Evolutionary conservation across 2,797 vertebrate species (phyloP), one percentile per base, ranked within the genome.

Genomic region (Lagorchestes hirsutus): DNA sequence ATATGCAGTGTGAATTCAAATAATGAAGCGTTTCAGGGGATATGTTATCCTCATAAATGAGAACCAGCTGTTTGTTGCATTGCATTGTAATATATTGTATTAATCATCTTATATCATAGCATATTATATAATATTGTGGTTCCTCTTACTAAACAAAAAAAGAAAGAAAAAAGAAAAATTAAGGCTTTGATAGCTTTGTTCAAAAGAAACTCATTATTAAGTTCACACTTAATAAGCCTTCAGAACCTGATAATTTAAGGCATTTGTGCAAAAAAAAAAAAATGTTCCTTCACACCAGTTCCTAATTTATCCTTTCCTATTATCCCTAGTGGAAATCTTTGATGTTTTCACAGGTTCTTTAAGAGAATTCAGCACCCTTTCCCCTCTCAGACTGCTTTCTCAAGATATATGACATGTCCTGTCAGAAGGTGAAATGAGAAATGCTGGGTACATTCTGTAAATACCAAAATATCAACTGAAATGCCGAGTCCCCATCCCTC

Each of bases 141-240:
- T 40, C 0, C 27, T 57, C 0, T 9, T 54, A 93, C 91, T 13
- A 55, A 56, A 56, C 13, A 55, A 56, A 56, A 24, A 56, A 55
- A 56, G 18, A 24, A 24, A 56, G 46, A 54, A 11, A 13, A 55
- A 57, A 57, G 56, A 57, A 57, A 56, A 57, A 52, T 91, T 93
- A 90, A 97, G 59, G 10, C 52, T 91, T 0, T 91, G 94, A n/a
- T 91, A 91, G 11, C 27, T 34, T 55, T 55, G 62, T 56, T 8
- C 52, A 94, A 58, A 95, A 93, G 90, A 59, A 92, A 67, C 57
- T 58, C 29, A 92, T 62, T 67, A 94, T 46, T 29, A 59, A 67
- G 14, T 74, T 11, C 24, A 74, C 40, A 74, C 34, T 92, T 34
- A 93, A 62, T 52, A 87, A 91, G 6, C 18, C 29, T 34, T 67